Evolutionary conservation across 2,888 invertebrate genomes (phyloP), one percentile per base, ranked within the genome.

Genomic region (Xestia c-nigrum): DNA sequence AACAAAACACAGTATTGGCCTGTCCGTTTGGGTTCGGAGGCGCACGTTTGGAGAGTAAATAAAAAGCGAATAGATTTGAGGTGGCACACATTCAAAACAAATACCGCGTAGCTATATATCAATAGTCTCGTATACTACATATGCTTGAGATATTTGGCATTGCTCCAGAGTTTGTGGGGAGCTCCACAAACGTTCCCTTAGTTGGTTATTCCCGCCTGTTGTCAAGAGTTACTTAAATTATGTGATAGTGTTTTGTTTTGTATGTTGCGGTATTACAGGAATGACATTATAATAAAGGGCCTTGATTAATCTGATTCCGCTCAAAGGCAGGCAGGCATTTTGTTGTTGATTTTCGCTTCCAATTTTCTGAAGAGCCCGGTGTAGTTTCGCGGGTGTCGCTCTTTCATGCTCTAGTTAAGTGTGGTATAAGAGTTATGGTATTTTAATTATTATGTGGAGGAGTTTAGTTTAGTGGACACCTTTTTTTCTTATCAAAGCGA

Each of bases 91-190:
- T 88, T 89, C 89, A 91, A 91, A 91, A 91, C 92, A 92, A 93
- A 93, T 90, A 92, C 85, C 74, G 85, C 82, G 80, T 87, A 81
- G 84, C 80, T 86, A 80, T 83, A 80, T 76, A 82, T 82, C 85
- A 86, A 87, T 88, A 88, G 81, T 87, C 80, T 85, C 80, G 86
- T 88, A 89, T 84, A 87, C 73, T 87, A 87, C 86, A 85, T 90
- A 91, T 90, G 92, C 89, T 89, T 78, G 89, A 89, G 90, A 92
- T 91, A 93, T 93, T 94, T 94, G 94, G 95, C 94, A 86, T 80
- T 75, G 84, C 83, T 91, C 94, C 95, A 95, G 90, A 86, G 86
- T 90, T 89, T 90, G 89, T 89, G 88, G 89, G 91, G 90, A 88
- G 90, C 87, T 89, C 90, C 89, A 90, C 91, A 91, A 91, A 91